These are phyloP conservation scores for Graptemys geographica DNA, from an alignment of 2,797 vertebrate genomes.

Conservation along the genomic window DNA sequence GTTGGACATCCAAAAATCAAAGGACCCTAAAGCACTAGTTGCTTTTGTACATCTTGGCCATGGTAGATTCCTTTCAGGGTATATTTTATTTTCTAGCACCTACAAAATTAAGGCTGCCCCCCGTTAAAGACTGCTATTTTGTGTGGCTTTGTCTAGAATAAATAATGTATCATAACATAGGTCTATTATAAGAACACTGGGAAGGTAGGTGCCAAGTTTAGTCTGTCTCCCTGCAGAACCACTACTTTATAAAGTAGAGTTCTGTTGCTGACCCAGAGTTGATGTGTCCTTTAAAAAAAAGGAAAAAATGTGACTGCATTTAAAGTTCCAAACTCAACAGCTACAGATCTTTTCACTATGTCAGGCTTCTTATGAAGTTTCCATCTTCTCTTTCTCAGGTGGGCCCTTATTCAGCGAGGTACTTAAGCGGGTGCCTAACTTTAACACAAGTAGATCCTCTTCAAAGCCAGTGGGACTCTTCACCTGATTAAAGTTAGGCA, in stretches of 20 bases:
- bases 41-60: not conserved
- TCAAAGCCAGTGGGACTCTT: not conserved
- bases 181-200: not conserved
- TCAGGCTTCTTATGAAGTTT: constrained; percentile 12
- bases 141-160: constrained; percentile 11
- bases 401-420: constrained; percentile 18
- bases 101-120: not conserved
- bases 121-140: not conserved
- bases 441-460: not conserved
- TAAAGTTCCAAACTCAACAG: not conserved
- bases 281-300: not conserved
- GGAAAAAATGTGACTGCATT: not conserved
- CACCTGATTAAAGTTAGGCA: constrained; percentile 37
- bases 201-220: not conserved
- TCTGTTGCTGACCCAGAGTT: not conserved
- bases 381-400: not conserved
- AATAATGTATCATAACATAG: fast-evolving
- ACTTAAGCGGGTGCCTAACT: constrained; percentile 28
- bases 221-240: not conserved
- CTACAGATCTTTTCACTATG: constrained; percentile 8
- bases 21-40: not conserved
- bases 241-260: not conserved
- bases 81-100: not conserved
- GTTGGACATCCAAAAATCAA: not conserved
- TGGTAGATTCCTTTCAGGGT: not conserved